Base-by-base conservation (phyloP, 2,113 vertebrate genomes). In the Trematomus loennbergii region DNA sequence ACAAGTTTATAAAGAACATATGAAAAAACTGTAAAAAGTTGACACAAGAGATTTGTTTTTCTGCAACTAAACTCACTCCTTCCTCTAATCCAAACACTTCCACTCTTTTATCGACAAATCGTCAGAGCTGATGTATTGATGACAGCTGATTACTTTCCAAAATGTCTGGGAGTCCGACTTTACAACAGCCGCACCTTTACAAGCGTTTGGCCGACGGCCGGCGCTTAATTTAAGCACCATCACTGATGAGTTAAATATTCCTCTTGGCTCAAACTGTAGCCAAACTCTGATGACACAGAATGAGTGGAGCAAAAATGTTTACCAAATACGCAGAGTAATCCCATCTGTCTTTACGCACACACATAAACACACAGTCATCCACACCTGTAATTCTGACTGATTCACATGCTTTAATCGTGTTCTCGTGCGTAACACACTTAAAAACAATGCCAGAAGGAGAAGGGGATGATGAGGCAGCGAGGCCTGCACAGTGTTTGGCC, bases 371-470 rank as follows among this genome's bases (percentile, higher is more conserved):
- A 83, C 40, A 88, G 66, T 85, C 87, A 81, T 58, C 73, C 75
- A 63, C 87, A 86, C 78, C 82, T 89, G 84, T 71, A 60, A 79
- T 79, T 88, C 57, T 3, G 33, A 78, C 85, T 83, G 65, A 80
- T 62, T 89, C 83, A 82, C 71, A 58, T 76, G 50, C 59, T 81
- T 64, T 88, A 88, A 88, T 88, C 59, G 88, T 80, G 88, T 92
- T 83, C 83, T 79, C 45, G 2, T 79, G 77, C 29, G 25, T 2
- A 40, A 73, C 68, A 67, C 61, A 8, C 36, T 25, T 55, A 11
- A 81, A 81, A 45, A 61, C 49, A 17, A 12, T 1, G 46, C 52
- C 68, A 65, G 59, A 40, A 45, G 64, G 52, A 62, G 65, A 63
- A 53, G 74, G 40, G 6, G 54, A 78, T 3, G 73, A 73, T 9